phyloP scores from a whole-genome alignment of 2,797 vertebrate species.

The Mus spretus region DNA sequence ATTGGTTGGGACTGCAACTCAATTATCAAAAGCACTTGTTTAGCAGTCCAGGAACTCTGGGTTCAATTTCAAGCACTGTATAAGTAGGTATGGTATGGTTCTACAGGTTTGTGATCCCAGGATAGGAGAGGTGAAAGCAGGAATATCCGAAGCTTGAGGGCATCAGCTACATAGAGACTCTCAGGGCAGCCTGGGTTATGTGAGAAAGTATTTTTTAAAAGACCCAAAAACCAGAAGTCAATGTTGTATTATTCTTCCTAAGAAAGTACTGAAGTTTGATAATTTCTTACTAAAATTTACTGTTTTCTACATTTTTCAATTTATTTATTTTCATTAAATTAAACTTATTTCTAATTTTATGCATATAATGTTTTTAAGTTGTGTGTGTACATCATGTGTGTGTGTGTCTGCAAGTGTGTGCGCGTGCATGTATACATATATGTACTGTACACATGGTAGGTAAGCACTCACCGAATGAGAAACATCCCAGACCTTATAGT shows the following conservation, averaged over 20 bases:
- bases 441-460: not conserved
- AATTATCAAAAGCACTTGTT: not conserved
- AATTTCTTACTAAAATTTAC: not conserved
- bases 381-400: not conserved
- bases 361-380: not conserved
- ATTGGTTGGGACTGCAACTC: not conserved
- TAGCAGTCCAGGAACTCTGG: not conserved
- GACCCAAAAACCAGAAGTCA: not conserved
- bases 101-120: not conserved
- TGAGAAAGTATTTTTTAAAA: not conserved
- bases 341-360: not conserved
- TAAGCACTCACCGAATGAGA: not conserved
- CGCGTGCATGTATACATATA: not conserved
- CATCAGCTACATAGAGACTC: not conserved
- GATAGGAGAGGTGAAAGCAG: not conserved
- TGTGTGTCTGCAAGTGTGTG: too few species aligned
- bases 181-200: not conserved
- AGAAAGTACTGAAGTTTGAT: not conserved
- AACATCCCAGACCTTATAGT: not conserved
- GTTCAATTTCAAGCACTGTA: not conserved
- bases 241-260: not conserved
- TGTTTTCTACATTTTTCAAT: not conserved
- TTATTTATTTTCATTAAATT: not conserved
- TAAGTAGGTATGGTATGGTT: not conserved
- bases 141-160: not conserved